These are phyloP conservation scores for Gibbula magus DNA, from an alignment of 2,888 invertebrate genomes.

Conservation along the genomic window DNA sequence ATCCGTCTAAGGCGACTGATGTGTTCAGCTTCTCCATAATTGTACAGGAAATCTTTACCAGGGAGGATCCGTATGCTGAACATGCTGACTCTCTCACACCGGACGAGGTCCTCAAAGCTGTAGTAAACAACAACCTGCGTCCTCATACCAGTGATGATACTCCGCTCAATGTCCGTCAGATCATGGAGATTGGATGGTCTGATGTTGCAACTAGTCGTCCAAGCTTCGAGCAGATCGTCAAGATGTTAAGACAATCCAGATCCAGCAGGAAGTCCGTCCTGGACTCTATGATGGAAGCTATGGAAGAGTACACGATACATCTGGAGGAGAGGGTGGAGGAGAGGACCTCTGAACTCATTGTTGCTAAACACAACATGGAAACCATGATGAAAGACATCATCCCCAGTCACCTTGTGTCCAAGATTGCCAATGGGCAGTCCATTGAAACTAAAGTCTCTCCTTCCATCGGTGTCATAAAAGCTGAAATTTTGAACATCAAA, in stretches of 20 bases:
- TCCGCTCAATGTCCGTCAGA: conserved; percentile 48
- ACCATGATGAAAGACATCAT: conserved; percentile 60
- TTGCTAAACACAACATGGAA: conserved; percentile 57
- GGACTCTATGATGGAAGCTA: conserved; percentile 71
- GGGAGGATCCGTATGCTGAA: conserved; percentile 64
- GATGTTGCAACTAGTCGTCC: conserved; percentile 56
- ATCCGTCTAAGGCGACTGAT: conserved; percentile 51
- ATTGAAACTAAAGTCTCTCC: conserved; percentile 49
- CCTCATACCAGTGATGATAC: conserved; percentile 53
- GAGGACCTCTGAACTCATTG: conserved; percentile 56
- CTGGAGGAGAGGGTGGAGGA: conserved; percentile 67
- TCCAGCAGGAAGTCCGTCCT: conserved; percentile 63
- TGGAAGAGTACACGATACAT: conserved; percentile 66
- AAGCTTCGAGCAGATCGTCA: conserved; percentile 56
- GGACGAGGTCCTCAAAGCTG: conserved; percentile 57
- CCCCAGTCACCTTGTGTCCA: conserved; percentile 56
- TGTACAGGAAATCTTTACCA: conserved; percentile 67
- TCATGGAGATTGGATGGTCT: conserved; percentile 64
- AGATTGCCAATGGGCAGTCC: conserved; percentile 46
- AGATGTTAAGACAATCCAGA: conserved; percentile 56
- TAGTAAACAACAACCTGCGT: conserved; percentile 54
- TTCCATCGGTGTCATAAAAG: conserved; percentile 38
- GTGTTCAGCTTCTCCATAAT: conserved; percentile 69
- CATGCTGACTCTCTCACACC: conserved; percentile 47
- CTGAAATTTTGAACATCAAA: conserved; percentile 31